Evolutionary conservation across 2,888 invertebrate species (phyloP).

Genomic region (Macropis europaea): DNA sequence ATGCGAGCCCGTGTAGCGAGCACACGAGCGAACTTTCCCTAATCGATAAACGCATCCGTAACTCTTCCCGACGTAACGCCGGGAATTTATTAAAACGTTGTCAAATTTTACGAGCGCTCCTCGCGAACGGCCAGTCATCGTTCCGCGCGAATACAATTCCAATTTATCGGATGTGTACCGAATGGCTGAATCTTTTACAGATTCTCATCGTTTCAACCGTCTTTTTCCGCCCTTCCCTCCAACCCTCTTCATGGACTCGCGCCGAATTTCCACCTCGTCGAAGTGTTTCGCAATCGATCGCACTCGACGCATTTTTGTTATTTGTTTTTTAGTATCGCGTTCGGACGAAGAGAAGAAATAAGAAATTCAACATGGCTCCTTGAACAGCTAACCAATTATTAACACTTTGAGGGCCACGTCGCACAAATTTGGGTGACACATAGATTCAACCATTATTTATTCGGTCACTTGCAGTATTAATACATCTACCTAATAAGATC

Average conservation of each 20-base stretch:
- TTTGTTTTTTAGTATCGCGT: too few species aligned
- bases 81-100: constrained; percentile 53
- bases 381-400: too few species aligned
- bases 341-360: too few species aligned
- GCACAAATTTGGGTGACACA: too few species aligned
- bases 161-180: constrained; percentile 29
- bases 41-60: constrained; percentile 53
- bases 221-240: not conserved
- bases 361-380: too few species aligned
- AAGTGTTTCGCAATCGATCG: not conserved
- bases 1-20: constrained; percentile 37
- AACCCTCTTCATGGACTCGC: too few species aligned
- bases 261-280: not conserved
- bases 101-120: constrained; percentile 45
- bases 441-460: too few species aligned
- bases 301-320: too few species aligned
- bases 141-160: constrained; percentile 23
- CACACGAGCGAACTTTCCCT: constrained; percentile 41
- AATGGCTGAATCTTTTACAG: constrained; percentile 17
- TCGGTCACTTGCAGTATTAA: too few species aligned
- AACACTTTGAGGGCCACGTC: too few species aligned
- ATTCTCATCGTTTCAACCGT: not conserved
- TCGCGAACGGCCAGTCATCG: constrained; percentile 23
- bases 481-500: too few species aligned
- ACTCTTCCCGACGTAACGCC: constrained; percentile 30